Percentiles rank a stretch among this genome's conserved stretches.
Evolutionary conservation across 2,113 vertebrate species (phyloP).

Genomic region (Odontophorus gujanensis): DNA sequence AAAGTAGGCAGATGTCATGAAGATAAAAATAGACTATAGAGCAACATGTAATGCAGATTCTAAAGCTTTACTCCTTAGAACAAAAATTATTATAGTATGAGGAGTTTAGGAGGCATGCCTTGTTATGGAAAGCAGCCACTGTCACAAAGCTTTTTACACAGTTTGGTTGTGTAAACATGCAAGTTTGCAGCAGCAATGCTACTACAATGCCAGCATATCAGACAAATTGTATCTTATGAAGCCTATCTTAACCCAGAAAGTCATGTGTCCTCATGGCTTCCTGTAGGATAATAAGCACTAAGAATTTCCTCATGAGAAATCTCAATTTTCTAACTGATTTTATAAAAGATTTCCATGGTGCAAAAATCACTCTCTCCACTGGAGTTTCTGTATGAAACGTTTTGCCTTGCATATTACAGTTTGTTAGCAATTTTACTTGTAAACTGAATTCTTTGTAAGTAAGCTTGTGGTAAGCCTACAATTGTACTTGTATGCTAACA

Average conservation of each 20-base stretch:
- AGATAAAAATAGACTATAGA: background rate
- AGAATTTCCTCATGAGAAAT: constrained; percentile 33
- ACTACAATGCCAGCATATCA: constrained; percentile 23
- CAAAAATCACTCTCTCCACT: constrained; percentile 36
- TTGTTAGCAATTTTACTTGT: constrained; percentile 47
- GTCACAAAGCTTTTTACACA: background rate
- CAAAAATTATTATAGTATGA: background rate
- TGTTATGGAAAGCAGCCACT: background rate
- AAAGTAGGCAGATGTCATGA: background rate
- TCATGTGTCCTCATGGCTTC: background rate
- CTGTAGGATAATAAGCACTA: background rate
- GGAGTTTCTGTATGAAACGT: background rate
- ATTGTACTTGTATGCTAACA: constrained; percentile 19
- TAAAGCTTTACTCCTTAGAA: background rate
- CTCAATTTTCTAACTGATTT: constrained; percentile 24
- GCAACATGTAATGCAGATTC: background rate
- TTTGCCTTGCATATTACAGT: constrained; percentile 46
- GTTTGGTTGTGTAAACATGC: background rate
- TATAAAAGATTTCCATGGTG: constrained; percentile 46
- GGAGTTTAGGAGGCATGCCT: background rate
- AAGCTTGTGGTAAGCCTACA: constrained; percentile 51
- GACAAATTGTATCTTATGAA: constrained; percentile 26
- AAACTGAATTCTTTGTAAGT: constrained; percentile 73
- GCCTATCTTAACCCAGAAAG: background rate
- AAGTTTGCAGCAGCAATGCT: constrained; percentile 32